Conservation (phyloP, 2,797 vertebrate species). For the Mus minutoides region DNA sequence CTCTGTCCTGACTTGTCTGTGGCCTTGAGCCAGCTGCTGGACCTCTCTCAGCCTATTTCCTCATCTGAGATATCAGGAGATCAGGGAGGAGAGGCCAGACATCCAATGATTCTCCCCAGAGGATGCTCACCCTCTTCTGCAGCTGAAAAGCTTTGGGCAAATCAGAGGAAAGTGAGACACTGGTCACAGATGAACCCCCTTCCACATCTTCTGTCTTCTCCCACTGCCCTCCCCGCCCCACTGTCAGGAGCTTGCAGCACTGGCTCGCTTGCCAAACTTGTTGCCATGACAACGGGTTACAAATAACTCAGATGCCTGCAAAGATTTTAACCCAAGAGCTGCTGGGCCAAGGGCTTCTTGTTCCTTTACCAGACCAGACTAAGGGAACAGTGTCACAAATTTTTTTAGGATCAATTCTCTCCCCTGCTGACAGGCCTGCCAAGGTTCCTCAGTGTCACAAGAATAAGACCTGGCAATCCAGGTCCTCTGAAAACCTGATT, state of each 20-base stretch:
- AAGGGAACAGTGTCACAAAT: conserved; percentile 37
- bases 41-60: conserved; percentile 61
- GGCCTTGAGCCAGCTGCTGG: conserved; percentile 59
- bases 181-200: conserved; percentile 66
- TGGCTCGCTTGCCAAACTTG: conserved; percentile 78
- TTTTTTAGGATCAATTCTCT: conserved; percentile 22
- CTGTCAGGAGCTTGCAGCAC: conserved; percentile 76
- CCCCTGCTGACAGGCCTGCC: conserved; percentile 22
- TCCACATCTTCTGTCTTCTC: conserved; percentile 74
- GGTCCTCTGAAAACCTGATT: conserved; percentile 43
- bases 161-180: conserved; percentile 64
- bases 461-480: neutral
- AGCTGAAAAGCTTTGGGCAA: conserved; percentile 68
- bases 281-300: conserved; percentile 82
- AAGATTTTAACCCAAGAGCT: conserved; percentile 81
- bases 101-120: conserved; percentile 40
- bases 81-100: conserved; percentile 25
- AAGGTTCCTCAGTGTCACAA: conserved; percentile 38
- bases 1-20: conserved; percentile 51
- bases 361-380: conserved; percentile 29
- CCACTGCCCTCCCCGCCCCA: conserved; percentile 77
- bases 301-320: conserved; percentile 80
- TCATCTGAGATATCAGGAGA: conserved; percentile 57
- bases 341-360: conserved; percentile 68
- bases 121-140: conserved; percentile 21